A percentile compares a stretch with the other conserved stretches of the same genome.
Evolutionary conservation across 2,797 vertebrate genomes (phyloP).

Genomic region (Hippopotamyrus pictus): DNA sequence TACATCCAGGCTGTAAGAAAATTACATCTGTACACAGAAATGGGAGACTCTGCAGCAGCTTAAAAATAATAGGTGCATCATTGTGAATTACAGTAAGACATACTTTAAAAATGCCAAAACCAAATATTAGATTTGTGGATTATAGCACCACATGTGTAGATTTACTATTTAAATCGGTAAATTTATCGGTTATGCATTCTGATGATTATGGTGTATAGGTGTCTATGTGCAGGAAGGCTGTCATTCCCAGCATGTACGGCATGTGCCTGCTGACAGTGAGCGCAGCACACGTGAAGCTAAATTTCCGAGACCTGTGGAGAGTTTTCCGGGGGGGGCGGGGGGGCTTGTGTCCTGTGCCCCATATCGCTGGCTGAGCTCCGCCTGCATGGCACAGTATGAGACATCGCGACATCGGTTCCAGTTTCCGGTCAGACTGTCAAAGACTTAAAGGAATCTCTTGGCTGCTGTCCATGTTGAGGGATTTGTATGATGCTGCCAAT

Average conservation of each 20-base stretch:
- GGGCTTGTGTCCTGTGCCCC: neutral
- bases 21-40: neutral
- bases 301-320: neutral
- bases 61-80: neutral
- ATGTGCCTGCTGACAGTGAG: neutral
- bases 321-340: neutral
- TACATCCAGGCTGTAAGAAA: neutral
- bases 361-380: neutral
- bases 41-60: neutral
- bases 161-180: neutral
- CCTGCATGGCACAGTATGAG: neutral
- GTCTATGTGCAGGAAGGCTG: constrained; percentile 11
- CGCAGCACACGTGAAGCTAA: neutral
- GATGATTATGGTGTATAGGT: neutral
- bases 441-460: neutral
- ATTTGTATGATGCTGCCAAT: neutral
- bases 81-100: neutral
- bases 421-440: neutral
- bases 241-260: constrained; percentile 6
- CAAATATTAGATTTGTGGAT: neutral
- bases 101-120: too few relatives aligned
- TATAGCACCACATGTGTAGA: neutral
- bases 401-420: neutral
- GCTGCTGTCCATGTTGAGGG: neutral
- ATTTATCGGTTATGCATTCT: neutral